Conservation (phyloP, 1,140 invertebrate genomes). For the Phthorimaea operculella region DNA sequence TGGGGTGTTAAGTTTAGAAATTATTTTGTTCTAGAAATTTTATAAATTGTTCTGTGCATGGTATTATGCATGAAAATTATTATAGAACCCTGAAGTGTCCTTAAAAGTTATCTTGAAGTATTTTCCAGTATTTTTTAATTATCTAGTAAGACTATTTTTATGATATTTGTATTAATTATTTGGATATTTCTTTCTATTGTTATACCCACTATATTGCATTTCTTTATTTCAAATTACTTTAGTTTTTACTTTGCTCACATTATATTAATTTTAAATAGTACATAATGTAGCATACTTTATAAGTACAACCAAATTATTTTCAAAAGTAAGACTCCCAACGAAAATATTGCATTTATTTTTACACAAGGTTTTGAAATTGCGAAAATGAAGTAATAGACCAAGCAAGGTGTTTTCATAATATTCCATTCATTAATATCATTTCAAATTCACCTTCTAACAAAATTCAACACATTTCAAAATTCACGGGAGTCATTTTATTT, state of each 20-base stretch:
- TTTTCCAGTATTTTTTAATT: too few relatives aligned
- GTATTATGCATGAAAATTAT: not conserved
- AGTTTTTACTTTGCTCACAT: not conserved
- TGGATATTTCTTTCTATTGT: not conserved
- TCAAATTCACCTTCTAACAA: too few relatives aligned
- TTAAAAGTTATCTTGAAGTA: not conserved
- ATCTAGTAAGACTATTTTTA: not conserved
- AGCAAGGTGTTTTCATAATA: not conserved
- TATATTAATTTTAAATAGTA: not conserved
- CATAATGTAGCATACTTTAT: not conserved
- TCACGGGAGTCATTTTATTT: too few relatives aligned
- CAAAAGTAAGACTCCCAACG: not conserved
- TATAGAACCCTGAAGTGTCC: not conserved
- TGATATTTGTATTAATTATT: not conserved
- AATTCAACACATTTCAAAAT: too few relatives aligned
- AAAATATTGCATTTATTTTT: not conserved
- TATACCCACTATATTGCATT: not conserved
- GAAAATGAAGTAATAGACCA: too few relatives aligned
- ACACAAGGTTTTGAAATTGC: not conserved
- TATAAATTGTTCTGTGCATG: constrained; percentile 2
- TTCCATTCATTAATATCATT: not conserved
- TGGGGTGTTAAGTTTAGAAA: constrained; percentile 1
- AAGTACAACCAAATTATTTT: not conserved
- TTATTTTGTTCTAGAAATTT: not conserved
- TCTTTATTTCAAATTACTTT: not conserved